Percentiles rank a stretch among this genome's conserved stretches.
Evolutionary conservation across 2,113 vertebrate species (phyloP).

Genomic region (Myrmecophaga tridactyla): DNA sequence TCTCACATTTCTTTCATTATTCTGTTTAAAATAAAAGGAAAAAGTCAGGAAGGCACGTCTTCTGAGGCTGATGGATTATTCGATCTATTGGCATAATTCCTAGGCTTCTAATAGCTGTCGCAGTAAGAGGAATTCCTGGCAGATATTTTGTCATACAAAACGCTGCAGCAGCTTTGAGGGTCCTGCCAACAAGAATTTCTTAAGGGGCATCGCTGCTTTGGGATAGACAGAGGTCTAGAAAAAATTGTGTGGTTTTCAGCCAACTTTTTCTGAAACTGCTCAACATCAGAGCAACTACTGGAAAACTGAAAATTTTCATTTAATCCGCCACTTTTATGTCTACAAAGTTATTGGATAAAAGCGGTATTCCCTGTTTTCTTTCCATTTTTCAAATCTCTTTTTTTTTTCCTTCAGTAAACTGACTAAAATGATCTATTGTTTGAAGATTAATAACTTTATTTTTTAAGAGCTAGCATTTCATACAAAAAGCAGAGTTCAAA

Average conservation of each 20-base stretch:
- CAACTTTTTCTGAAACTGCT: constrained; percentile 46
- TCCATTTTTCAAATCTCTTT: neutral
- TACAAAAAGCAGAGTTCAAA: constrained; percentile 19
- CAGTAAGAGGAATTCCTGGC: constrained; percentile 47
- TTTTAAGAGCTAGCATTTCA: constrained; percentile 22
- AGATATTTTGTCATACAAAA: constrained; percentile 64
- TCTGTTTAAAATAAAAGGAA: constrained; percentile 45
- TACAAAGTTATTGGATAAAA: constrained; percentile 41
- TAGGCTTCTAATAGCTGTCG: constrained; percentile 56
- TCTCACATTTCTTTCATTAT: constrained; percentile 26
- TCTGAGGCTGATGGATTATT: constrained; percentile 44
- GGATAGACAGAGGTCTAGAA: constrained; percentile 13
- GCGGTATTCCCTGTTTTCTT: constrained; percentile 20
- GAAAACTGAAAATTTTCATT: constrained; percentile 53
- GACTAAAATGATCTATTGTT: constrained; percentile 36
- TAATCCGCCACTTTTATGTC: constrained; percentile 43
- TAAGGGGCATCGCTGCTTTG: constrained; percentile 40
- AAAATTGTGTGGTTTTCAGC: constrained; percentile 38
- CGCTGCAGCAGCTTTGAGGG: constrained; percentile 1
- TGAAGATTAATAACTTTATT: constrained; percentile 49
- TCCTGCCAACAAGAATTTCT: constrained; percentile 41
- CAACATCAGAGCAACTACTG: neutral
- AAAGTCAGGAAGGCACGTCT: neutral
- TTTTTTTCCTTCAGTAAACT: constrained; percentile 14
- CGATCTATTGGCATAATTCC: constrained; percentile 55